Conservation (phyloP, 2,888 invertebrate species). For the Synergus gifuensis region DNA sequence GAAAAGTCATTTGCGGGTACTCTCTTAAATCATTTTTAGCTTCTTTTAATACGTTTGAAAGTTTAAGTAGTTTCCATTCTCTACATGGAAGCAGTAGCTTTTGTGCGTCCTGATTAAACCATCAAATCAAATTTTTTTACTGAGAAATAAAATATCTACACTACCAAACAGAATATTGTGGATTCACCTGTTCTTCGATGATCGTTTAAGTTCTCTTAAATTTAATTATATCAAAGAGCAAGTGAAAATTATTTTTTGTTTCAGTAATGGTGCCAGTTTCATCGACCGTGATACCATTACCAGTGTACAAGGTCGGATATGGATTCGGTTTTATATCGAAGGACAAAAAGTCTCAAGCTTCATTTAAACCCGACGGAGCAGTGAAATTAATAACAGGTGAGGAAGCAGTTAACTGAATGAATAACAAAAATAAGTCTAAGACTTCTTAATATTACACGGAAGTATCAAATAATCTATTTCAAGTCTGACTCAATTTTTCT, state of each 20-base stretch:
- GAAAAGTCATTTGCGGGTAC: neutral
- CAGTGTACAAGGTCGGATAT: constrained; percentile 82
- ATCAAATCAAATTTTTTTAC: neutral
- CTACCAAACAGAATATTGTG: no score
- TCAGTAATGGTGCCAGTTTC: constrained; percentile 83
- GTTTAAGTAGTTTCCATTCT: constrained; percentile 6
- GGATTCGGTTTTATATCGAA: constrained; percentile 76
- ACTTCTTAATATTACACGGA: neutral
- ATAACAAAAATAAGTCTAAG: constrained; percentile 8
- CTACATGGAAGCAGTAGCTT: neutral
- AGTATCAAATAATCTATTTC: neutral
- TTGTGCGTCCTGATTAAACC: neutral
- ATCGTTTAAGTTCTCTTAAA: neutral
- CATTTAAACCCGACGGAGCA: constrained; percentile 69
- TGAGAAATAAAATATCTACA: constrained; percentile 1
- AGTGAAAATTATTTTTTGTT: constrained; percentile 44
- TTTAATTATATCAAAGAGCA: neutral
- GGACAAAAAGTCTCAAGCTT: constrained; percentile 68
- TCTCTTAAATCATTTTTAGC: constrained; percentile 19
- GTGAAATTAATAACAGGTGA: constrained; percentile 72
- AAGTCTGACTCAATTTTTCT: neutral
- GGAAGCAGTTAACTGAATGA: constrained; percentile 20
- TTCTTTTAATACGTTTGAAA: constrained; percentile 20
- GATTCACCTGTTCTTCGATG: neutral
- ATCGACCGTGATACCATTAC: constrained; percentile 83